Evolutionary conservation across 2,797 vertebrate genomes (phyloP).

Genomic region (Rhinophrynus dorsalis): DNA sequence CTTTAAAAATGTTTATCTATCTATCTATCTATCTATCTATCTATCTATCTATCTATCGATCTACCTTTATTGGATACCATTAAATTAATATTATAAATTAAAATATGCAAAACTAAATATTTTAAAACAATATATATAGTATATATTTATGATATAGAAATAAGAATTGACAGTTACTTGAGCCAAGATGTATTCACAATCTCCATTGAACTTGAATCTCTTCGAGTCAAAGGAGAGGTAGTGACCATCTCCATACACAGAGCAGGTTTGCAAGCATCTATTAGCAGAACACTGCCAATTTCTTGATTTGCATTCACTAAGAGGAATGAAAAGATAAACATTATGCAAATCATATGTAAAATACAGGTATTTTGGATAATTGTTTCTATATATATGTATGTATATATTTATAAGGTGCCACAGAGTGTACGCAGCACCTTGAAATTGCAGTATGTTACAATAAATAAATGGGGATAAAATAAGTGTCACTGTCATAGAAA

Average conservation of each 20-base stretch:
- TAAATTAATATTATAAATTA: too few species aligned
- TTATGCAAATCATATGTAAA: background rate
- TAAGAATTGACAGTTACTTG: conserved; percentile 66
- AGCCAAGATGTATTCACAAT: conserved; percentile 76
- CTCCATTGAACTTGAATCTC: conserved; percentile 72
- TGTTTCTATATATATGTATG: background rate
- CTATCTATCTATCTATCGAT: too few species aligned
- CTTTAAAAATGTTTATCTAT: too few species aligned
- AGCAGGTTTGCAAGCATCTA: conserved; percentile 67
- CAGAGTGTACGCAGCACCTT: too few species aligned
- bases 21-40: too few species aligned
- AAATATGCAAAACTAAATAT: too few species aligned
- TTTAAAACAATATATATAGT: too few species aligned
- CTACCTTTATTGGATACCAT: too few species aligned
- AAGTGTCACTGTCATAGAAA: too few species aligned
- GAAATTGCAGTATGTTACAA: background rate
- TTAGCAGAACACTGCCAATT: conserved; percentile 68
- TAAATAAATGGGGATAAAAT: too few species aligned
- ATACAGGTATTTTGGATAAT: background rate
- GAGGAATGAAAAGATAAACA: background rate
- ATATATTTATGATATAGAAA: too few species aligned
- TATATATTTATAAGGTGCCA: too few species aligned
- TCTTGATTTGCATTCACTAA: conserved; percentile 65
- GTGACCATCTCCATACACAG: conserved; percentile 75
- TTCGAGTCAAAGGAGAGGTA: conserved; percentile 77